These are phyloP conservation scores for Beaufortia kweichowensis DNA, from an alignment of 2,113 vertebrate genomes.

Conservation along the genomic window DNA sequence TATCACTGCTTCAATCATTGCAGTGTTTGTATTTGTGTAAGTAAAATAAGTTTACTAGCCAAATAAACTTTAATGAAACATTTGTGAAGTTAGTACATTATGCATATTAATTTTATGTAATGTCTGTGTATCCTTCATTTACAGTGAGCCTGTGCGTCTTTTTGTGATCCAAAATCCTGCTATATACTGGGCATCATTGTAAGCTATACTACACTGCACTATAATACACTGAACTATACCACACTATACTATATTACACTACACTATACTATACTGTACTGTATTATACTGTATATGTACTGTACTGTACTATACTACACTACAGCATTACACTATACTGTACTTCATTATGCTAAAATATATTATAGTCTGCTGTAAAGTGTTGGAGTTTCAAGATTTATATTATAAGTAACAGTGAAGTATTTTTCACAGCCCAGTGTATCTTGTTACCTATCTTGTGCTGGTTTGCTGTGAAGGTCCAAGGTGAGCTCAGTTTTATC, in stretches of 20 bases:
- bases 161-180: constrained; percentile 76
- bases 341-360: too few species aligned
- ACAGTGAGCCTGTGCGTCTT: constrained; percentile 71
- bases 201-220: constrained; percentile 64
- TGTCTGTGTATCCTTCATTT: constrained; percentile 37
- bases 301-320: background rate
- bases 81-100: background rate
- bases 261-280: too few species aligned
- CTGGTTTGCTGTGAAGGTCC: constrained; percentile 88
- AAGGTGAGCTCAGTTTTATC: constrained; percentile 75
- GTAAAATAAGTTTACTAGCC: constrained; percentile 48
- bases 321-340: too few species aligned
- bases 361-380: too few species aligned
- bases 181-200: constrained; percentile 87
- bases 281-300: background rate
- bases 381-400: background rate
- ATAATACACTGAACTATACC: too few species aligned
- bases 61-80: background rate
- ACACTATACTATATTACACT: background rate
- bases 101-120: background rate
- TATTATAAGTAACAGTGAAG: constrained; percentile 13
- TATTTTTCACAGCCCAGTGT: constrained; percentile 77
- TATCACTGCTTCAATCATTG: constrained; percentile 82
- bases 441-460: constrained; percentile 83
- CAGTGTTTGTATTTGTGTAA: constrained; percentile 83